phyloP scores from a whole-genome alignment of 2,113 vertebrate genomes.

The Pithys albifrons region DNA sequence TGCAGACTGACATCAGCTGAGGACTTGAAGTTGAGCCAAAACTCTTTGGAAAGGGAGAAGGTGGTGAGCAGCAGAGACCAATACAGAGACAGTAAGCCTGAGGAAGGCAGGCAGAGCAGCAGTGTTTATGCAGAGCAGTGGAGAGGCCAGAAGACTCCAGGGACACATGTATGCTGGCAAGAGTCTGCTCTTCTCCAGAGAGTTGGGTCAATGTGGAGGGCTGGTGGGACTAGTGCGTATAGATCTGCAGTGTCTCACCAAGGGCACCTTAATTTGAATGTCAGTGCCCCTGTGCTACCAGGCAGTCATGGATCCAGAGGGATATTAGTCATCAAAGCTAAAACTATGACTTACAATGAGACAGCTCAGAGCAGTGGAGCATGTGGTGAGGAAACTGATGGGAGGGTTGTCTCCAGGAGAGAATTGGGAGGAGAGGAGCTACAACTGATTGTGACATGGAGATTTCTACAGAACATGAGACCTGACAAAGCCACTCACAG shows the following conservation, averaged over 20 bases:
- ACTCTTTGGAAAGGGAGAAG: neutral
- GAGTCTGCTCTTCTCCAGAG: neutral
- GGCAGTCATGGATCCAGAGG: accelerated
- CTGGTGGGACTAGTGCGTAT: neutral
- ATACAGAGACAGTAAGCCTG: neutral
- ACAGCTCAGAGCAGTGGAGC: accelerated
- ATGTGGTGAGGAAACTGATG: accelerated
- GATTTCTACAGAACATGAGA: neutral
- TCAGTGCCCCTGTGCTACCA: neutral
- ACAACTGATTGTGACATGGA: neutral
- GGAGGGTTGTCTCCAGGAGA: neutral
- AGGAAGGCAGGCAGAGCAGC: neutral
- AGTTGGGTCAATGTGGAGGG: accelerated
- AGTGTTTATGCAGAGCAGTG: neutral
- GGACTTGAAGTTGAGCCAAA: neutral
- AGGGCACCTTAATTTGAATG: neutral
- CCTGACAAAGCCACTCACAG: conserved; percentile 13
- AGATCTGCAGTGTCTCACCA: neutral
- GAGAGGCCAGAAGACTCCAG: neutral
- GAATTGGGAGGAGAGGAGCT: neutral
- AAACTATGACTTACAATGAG: accelerated
- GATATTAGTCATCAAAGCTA: neutral
- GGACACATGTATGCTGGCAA: neutral
- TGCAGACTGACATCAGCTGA: conserved; percentile 37
- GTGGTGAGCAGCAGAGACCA: neutral